Evolutionary conservation across 2,797 vertebrate species (phyloP).

Genomic region (Aselliscus stoliczkanus): DNA sequence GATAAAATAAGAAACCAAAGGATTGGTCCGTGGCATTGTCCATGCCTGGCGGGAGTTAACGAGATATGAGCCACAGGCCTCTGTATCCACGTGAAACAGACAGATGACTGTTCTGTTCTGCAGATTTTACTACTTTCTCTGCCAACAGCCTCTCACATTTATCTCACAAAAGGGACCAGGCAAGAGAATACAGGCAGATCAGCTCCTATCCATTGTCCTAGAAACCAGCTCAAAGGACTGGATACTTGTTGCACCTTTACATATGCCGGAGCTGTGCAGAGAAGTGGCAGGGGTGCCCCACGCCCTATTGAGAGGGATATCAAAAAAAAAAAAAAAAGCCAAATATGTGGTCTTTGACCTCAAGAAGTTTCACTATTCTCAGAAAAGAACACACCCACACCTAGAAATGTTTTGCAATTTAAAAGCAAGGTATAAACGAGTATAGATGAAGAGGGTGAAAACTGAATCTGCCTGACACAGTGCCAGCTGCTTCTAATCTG

Average conservation of each 20-base stretch:
- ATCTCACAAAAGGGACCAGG: not conserved
- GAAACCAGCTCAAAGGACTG: not conserved
- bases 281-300: not conserved
- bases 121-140: not conserved
- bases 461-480: not conserved
- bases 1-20: conserved; percentile 23
- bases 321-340: not conserved
- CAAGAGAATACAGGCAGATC: not conserved
- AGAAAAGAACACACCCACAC: not conserved
- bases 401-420: conserved; percentile 33
- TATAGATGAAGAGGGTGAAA: not conserved
- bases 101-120: not conserved
- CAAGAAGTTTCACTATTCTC: not conserved
- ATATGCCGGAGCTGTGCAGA: not conserved
- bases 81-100: not conserved
- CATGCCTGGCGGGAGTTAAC: not conserved
- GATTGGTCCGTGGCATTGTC: not conserved
- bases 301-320: not conserved
- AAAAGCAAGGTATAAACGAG: not conserved
- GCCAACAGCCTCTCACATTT: not conserved
- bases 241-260: not conserved
- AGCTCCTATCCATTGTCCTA: not conserved
- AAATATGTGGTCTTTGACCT: not conserved
- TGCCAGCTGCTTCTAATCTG: not conserved
- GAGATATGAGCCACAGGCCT: not conserved